Base-by-base conservation (phyloP, 2,888 invertebrate genomes). In the Emesis furor region DNA sequence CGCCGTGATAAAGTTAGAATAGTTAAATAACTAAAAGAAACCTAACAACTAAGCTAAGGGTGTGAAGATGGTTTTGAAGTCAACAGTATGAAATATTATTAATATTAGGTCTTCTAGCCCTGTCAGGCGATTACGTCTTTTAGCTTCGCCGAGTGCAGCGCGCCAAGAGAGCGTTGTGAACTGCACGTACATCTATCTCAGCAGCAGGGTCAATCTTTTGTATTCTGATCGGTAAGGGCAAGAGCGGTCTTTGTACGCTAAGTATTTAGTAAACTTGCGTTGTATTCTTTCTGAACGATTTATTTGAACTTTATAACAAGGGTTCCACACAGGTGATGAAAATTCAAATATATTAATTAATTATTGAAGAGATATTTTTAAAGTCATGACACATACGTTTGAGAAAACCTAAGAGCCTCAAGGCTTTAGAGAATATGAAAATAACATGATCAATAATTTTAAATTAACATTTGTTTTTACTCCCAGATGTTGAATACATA, bases 291-390 rank as follows among this genome's bases (percentile, higher is more conserved):
- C 59, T 24, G 24, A 7, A 7, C 59, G 59, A 3, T 59, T 10
- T 7, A 59, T 59, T 7, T 59, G 59, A 2, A 7, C n/a, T 6
- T 59, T 59, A 46, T 78, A 73, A 6, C 35, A n/a, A 3, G 73
- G 73, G 12, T 62, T 73, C 37, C 73, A 73, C 10, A 73, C 62
- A 1, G 24, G 17, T 6, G 73, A 32, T 3, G 73, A 59, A 59
- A 39, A 73, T 73, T 73, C 59, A 8, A 73, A 10, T 24, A 37
- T 14, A 30, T 62, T 73, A 8, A 42, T 32, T 42, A 59, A 59
- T 59, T 59, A 59, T 59, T 8, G 59, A 6, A 8, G 17, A 10
- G 3, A 59, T 59, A 10, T 59, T 59, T 10, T 10, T 59, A n/a
- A 59, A 59, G n/a, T n/a, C 1, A 24, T 24, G 59, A 24, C 59